A percentile compares a stretch with the other conserved stretches of the same genome.
These are phyloP conservation scores for Psettodes erumei DNA, from an alignment of 2,113 vertebrate genomes.

Conservation along the genomic window DNA sequence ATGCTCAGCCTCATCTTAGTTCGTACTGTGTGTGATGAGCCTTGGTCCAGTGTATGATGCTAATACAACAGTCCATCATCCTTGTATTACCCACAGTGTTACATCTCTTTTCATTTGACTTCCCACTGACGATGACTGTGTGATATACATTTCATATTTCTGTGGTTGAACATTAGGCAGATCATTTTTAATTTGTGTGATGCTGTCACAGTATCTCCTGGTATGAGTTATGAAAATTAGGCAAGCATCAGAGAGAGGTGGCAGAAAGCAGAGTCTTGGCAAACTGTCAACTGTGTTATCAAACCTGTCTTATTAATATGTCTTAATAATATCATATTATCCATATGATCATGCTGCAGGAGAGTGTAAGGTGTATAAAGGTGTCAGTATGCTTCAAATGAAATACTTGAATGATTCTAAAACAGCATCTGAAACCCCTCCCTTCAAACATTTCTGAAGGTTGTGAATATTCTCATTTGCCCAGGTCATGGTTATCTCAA, in stretches of 20 bases:
- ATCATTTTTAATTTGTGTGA: slow-evolving; percentile 2
- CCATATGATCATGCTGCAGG: neutral
- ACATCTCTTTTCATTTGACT: slow-evolving; percentile 15
- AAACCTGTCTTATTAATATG: slow-evolving; percentile 5
- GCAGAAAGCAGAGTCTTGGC: neutral
- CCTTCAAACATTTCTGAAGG: too few relatives aligned
- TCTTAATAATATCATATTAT: neutral
- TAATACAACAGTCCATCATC: neutral
- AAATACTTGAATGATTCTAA: slow-evolving; percentile 1
- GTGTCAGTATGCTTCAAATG: slow-evolving; percentile 5
- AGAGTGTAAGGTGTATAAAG: neutral
- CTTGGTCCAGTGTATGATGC: neutral
- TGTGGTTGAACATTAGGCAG: neutral
- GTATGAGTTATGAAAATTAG: neutral
- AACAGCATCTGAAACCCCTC: neutral
- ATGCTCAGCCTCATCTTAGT: neutral
- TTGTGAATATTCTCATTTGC: too few relatives aligned
- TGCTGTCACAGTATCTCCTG: neutral
- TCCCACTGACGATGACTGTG: neutral
- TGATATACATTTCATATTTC: slow-evolving; percentile 26
- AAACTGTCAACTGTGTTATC: neutral
- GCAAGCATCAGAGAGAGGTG: neutral
- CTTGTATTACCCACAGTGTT: slow-evolving; percentile 71
- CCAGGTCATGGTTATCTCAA: too few relatives aligned
- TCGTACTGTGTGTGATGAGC: neutral